Base-by-base conservation (phyloP, 2,797 vertebrate species). In the Arctocebus calabarensis region DNA sequence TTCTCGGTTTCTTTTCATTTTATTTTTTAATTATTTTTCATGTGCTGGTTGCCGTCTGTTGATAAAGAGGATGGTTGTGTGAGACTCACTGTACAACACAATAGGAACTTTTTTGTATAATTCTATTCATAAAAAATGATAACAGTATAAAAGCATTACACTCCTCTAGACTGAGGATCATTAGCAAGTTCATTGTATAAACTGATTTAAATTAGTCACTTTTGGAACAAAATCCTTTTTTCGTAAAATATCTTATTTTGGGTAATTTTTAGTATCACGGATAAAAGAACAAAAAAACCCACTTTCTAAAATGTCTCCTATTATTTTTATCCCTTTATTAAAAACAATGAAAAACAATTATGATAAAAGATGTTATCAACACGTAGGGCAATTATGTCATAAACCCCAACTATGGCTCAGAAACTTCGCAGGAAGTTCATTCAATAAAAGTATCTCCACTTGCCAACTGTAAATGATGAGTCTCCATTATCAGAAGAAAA, bases 21-120 rank as follows among this genome's bases (percentile, higher is more conserved):
- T 98, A 98, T 98, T 98, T 99, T 98, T 98, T 98, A 98, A 98
- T 98, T 98, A 98, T 98, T 98, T 98, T 98, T 98, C 98, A 98
- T 98, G 98, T 98, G 98, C 98, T 96, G 98, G 98, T 98, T 98
- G 98, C 98, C 98, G 98, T 98, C 98, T 99, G 98, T 98, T 98
- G 98, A 98, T 98, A 98, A 98, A 98, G 98, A 98, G 98, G 98
- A 97, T 97, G 98, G 98, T 97, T 98, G 98, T 98, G 98, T 97
- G 98, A 98, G 98, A 98, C 97, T 98, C 98, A 98, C 97, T 98
- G 98, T 93, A 97, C 97, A 96, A 97, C 97, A 99, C 98, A 98
- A 98, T 98, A 96, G 98, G 96, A 98, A 98, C 98, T 98, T 98
- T 73, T 98, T 95, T 95, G 93, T 95, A 94, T 90, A 94, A 96